These are phyloP conservation scores for Himalopsyche anomala DNA, from an alignment of 2,888 invertebrate species.

Conservation along the genomic window DNA sequence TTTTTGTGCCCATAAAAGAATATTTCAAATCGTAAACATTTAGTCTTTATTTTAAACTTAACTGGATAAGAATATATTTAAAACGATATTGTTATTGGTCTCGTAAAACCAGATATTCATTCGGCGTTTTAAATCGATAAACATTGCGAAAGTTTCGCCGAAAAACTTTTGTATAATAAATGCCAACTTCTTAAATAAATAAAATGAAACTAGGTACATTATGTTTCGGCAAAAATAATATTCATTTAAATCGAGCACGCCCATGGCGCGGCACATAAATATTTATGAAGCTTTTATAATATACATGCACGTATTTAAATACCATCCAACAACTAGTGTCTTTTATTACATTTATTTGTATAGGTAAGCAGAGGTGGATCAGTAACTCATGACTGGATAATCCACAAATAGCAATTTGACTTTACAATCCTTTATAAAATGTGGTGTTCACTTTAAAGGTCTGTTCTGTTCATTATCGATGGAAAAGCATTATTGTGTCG, in stretches of 20 bases:
- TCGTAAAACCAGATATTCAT: slow-evolving; percentile 2
- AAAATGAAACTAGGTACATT: not conserved
- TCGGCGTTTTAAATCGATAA: not conserved
- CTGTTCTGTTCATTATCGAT: too few relatives aligned
- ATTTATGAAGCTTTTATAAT: slow-evolving; percentile 64
- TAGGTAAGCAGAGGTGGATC: slow-evolving; percentile 28
- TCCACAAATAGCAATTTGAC: not conserved
- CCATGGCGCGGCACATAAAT: slow-evolving; percentile 65
- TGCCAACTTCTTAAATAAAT: slow-evolving; percentile 28
- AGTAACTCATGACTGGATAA: not conserved
- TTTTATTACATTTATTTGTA: slow-evolving; percentile 56
- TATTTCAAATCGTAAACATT: too few relatives aligned
- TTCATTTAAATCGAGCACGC: slow-evolving; percentile 55
- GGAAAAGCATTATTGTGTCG: too few relatives aligned
- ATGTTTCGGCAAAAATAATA: slow-evolving; percentile 31
- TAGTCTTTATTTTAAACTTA: too few relatives aligned
- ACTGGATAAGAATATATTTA: too few relatives aligned
- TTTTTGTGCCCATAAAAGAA: too few relatives aligned
- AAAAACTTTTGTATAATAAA: slow-evolving; percentile 41
- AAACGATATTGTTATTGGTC: not conserved
- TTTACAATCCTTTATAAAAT: too few relatives aligned
- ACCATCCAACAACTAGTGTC: slow-evolving; percentile 58
- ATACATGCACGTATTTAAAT: slow-evolving; percentile 64
- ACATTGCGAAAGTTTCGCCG: slow-evolving; percentile 19
- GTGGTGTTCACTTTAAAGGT: too few relatives aligned